A percentile compares a stretch with the other conserved stretches of the same genome.
These are phyloP conservation scores for Philereme vetulata DNA, from an alignment of 2,888 invertebrate species.

Conservation along the genomic window DNA sequence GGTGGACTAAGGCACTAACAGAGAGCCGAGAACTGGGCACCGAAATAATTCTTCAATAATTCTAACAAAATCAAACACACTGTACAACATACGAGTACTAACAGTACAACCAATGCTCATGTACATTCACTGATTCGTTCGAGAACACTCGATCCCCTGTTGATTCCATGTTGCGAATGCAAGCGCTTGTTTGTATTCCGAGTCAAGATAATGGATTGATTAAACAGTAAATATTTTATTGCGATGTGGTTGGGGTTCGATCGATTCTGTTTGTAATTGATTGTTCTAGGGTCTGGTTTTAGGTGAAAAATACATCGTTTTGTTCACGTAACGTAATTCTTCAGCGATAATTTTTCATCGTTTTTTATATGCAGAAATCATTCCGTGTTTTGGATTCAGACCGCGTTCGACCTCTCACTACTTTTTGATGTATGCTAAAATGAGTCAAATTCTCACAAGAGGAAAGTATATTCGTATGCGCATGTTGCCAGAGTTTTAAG, in stretches of 20 bases:
- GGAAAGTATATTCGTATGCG: too few relatives aligned
- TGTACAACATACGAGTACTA: background rate
- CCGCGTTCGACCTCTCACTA: too few relatives aligned
- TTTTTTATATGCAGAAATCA: too few relatives aligned
- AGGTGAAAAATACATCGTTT: too few relatives aligned
- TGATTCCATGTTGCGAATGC: conserved; percentile 47
- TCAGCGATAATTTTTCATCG: too few relatives aligned
- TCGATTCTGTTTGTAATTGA: conserved; percentile 19
- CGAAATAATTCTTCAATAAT: background rate
- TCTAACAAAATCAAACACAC: background rate
- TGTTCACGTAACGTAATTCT: too few relatives aligned
- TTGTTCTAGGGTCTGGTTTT: background rate
- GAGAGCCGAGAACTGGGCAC: too few relatives aligned
- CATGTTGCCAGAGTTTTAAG: too few relatives aligned
- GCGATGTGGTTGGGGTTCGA: conserved; percentile 30
- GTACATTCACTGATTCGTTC: conserved; percentile 23
- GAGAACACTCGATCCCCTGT: conserved; percentile 38
- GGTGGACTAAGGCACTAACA: too few relatives aligned
- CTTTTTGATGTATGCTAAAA: too few relatives aligned
- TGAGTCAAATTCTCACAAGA: too few relatives aligned
- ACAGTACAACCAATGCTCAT: background rate
- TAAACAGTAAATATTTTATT: conserved; percentile 56
- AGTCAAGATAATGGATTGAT: conserved; percentile 58
- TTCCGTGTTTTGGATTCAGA: too few relatives aligned
- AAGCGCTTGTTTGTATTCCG: conserved; percentile 44